Percentiles rank a stretch among this genome's conserved stretches.
Evolutionary conservation across 2,113 vertebrate species (phyloP).

Genomic region (Myotis yumanensis): DNA sequence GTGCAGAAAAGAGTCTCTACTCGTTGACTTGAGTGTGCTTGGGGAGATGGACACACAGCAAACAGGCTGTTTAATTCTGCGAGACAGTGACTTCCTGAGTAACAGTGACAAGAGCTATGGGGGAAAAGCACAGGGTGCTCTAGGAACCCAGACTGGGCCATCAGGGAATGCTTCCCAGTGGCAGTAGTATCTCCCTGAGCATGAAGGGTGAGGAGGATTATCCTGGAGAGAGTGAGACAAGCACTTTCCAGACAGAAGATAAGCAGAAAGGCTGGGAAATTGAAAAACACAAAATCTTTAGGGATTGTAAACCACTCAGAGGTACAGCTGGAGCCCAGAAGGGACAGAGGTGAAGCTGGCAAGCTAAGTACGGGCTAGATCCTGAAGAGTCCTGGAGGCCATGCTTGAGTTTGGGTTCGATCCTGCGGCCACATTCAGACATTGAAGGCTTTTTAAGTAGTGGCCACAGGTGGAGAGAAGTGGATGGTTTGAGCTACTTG

Average conservation of each 20-base stretch:
- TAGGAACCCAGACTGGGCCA: not conserved
- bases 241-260: not conserved
- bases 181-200: not conserved
- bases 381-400: not conserved
- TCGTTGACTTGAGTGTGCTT: not conserved
- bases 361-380: not conserved
- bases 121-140: not conserved
- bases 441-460: not conserved
- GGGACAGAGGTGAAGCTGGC: not conserved
- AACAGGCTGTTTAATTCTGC: constrained; percentile 2
- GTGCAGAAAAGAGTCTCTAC: not conserved
- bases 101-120: not conserved
- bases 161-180: not conserved
- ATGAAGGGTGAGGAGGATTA: not conserved
- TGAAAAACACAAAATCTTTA: not conserved
- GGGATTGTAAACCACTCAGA: not conserved
- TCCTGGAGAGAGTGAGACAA: not conserved
- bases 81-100: not conserved
- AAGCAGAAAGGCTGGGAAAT: not conserved
- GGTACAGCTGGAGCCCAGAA: not conserved
- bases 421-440: not conserved
- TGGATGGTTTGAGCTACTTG: not conserved
- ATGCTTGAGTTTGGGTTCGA: not conserved
- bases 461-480: not conserved
- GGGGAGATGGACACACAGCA: not conserved